Conservation (phyloP, 2,797 vertebrate species). For the Brachyalestes nurse region DNA sequence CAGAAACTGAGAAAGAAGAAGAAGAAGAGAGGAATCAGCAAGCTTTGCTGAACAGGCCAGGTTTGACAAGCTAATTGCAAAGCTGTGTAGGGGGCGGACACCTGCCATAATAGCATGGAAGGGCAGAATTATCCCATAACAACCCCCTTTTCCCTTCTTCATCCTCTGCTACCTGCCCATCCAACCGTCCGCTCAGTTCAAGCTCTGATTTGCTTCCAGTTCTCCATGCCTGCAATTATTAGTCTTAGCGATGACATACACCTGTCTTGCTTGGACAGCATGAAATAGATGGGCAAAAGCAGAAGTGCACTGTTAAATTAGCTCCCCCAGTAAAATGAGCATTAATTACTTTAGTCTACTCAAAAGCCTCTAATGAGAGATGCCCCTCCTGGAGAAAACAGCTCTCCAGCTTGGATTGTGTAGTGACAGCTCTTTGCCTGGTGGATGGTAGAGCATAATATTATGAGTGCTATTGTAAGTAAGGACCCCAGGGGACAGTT, state of each 20-base stretch:
- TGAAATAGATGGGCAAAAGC: slow-evolving; percentile 29
- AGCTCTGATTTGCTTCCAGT: slow-evolving; percentile 60
- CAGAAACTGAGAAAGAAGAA: slow-evolving; percentile 24
- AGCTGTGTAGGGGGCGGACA: slow-evolving; percentile 59
- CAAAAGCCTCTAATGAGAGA: slow-evolving; percentile 46
- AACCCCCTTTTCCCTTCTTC: slow-evolving; percentile 42
- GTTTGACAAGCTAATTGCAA: slow-evolving; percentile 70
- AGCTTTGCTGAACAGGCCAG: slow-evolving; percentile 46
- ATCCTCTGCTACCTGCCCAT: slow-evolving; percentile 3
- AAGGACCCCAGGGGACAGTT: slow-evolving; percentile 46
- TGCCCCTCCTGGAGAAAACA: slow-evolving; percentile 41
- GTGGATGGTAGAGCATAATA: slow-evolving; percentile 52
- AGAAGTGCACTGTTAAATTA: slow-evolving; percentile 46
- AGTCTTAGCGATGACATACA: slow-evolving; percentile 46
- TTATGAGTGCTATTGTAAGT: slow-evolving; percentile 44
- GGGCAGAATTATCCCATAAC: slow-evolving; percentile 52
- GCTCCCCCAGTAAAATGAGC: slow-evolving; percentile 41
- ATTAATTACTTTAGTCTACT: slow-evolving; percentile 56
- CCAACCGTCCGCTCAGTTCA: slow-evolving; percentile 37
- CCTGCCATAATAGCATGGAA: slow-evolving; percentile 65
- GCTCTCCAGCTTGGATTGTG: slow-evolving; percentile 49
- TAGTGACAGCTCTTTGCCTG: slow-evolving; percentile 53
- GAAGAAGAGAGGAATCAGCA: slow-evolving; percentile 50
- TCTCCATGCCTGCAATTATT: slow-evolving; percentile 55
- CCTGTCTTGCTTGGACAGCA: slow-evolving; percentile 54